Base-by-base conservation (phyloP, 1,140 invertebrate species). In the Trachelipus rathkii region DNA sequence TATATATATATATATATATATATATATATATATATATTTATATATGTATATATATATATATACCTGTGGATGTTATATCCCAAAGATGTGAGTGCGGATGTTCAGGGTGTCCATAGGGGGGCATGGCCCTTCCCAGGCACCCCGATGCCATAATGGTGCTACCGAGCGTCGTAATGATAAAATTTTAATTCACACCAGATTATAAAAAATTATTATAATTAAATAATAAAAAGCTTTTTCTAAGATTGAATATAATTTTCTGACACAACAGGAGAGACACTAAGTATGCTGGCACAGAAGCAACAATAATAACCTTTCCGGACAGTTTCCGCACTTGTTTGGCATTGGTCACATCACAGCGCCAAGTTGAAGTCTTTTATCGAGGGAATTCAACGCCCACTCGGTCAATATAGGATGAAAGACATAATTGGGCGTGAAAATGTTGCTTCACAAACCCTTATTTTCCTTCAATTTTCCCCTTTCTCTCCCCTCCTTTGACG, bases 61-160 rank as follows among this genome's bases (percentile, higher is more conserved):
- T 43, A 75, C 73, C 73, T 75, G 73, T 75, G 23, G 73, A 75
- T 11, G 73, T 75, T 46, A 75, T 75, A n/a, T 75, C 73, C 73
- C 73, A 75, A 24, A 75, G 73, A 11, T 60, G 53, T 15, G 72
- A 46, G 44, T 66, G 60, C 2, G 50, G 73, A 43, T 75, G 50
- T 60, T 53, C 60, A 23, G 45, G 45, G 33, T 43, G 33, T 13
- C 53, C 60, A 60, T 75, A 75, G 19, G 73, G 60, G 9, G 73
- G 73, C 60, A 75, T n/a, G 33, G 73, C 21, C 24, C 73, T 60
- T 24, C 73, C 73, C 50, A 74, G 72, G 72, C 72, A 74, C 50
- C 72, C 72, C 23, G 46, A 50, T 13, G 72, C 72, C 72, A 74
- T 74, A 46, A 19, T 19, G 19, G 11, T 60, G 19, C 50, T 8